Evolutionary conservation across 2,888 invertebrate species (phyloP).

Genomic region (Apotomis turbidana): DNA sequence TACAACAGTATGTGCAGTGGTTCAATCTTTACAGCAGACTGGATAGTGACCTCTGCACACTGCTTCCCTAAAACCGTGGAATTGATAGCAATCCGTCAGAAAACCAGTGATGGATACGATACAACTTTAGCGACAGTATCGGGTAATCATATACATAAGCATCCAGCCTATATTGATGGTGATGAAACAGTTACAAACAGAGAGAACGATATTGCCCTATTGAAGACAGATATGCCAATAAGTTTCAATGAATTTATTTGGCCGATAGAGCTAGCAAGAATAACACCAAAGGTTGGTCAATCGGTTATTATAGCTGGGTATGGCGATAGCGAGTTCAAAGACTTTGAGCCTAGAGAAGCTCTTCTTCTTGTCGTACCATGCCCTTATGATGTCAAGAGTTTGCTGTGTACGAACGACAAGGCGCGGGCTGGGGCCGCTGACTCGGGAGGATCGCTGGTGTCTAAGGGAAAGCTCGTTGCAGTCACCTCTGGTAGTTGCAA

Average conservation of each 20-base stretch:
- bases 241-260: constrained; percentile 42
- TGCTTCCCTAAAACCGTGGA: constrained; percentile 43
- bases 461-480: constrained; percentile 47
- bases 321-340: constrained; percentile 42
- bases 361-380: constrained; percentile 45
- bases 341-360: constrained; percentile 48
- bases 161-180: constrained; percentile 17
- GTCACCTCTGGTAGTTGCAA: constrained; percentile 48
- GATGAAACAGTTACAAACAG: constrained; percentile 6
- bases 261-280: constrained; percentile 21
- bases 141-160: neutral
- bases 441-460: constrained; percentile 52
- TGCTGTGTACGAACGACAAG: constrained; percentile 47
- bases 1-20: constrained; percentile 47
- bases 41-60: constrained; percentile 53
- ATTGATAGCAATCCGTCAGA: constrained; percentile 12
- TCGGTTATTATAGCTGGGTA: constrained; percentile 49
- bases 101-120: neutral
- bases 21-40: constrained; percentile 48
- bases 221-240: constrained; percentile 46
- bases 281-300: constrained; percentile 15
- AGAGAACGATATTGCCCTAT: constrained; percentile 49
- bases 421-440: constrained; percentile 49
- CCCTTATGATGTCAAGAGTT: neutral
- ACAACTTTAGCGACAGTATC: constrained; percentile 2